Evolutionary conservation across 2,797 vertebrate species (phyloP), one percentile per base, ranked within the genome.

Genomic region (Scleropages formosus): DNA sequence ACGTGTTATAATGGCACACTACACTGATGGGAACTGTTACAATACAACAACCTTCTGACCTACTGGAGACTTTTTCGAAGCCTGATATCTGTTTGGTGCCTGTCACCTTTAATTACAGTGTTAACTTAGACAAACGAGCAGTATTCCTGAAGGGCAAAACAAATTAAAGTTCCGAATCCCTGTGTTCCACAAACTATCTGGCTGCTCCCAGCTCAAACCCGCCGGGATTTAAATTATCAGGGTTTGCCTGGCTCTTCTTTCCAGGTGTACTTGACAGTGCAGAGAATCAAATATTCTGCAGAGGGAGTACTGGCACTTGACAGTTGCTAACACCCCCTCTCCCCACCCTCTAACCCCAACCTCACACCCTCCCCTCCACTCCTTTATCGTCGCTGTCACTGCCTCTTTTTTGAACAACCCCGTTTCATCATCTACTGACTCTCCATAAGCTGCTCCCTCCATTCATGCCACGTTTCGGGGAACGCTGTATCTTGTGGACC

Each of bases 381-480:
- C 39, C 39, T 3, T 44, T 60, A 31, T 67, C 46, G 72, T 18
- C 7, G 27, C 53, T 47, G 53, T 60, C 26, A 39, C 74, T 73
- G 3, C 77, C 78, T 83, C 62, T 24, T 60, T 75, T 67, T 74
- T 24, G 27, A 58, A 18, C 70, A 39, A 60, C 9, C 56, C 18
- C 22, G 44, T 26, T 26, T 49, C 18, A 18, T 18, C 70, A 39
- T 12, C 15, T 26, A 7, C 77, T 74, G 76, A 75, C 69, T 66
- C 68, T 74, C 56, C 62, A 11, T 75, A 66, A 58, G 58, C 64
- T 65, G 31, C 75, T 78, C 68, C 24, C 64, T 80, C 73, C 83
- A 89, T 92, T 91, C 82, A 91, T 91, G 85, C 80, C 53, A 39
- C 62, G 60, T 84, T 83, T 89, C 78, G 86, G 85, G 89, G 76